Evolutionary conservation across 2,113 vertebrate species (phyloP).

Genomic region (Cyprinus carpio): DNA sequence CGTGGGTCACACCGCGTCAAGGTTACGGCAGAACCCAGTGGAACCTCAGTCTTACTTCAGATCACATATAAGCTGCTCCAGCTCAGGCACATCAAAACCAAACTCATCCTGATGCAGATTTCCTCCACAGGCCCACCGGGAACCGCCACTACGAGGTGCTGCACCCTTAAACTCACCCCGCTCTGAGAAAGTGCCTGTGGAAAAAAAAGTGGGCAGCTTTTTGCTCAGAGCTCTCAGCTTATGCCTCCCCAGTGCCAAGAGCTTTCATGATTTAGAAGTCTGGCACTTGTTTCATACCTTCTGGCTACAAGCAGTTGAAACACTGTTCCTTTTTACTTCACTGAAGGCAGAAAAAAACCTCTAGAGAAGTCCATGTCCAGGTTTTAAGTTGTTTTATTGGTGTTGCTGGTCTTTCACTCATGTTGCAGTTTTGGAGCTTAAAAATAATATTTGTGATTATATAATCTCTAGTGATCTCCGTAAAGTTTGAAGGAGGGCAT

Average conservation of each 20-base stretch:
- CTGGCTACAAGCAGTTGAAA: slow-evolving; percentile 75
- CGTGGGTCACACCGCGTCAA: slow-evolving; percentile 45
- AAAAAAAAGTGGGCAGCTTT: slow-evolving; percentile 75
- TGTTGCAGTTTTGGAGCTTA: slow-evolving; percentile 58
- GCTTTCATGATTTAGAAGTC: slow-evolving; percentile 80
- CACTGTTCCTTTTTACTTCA: slow-evolving; percentile 69
- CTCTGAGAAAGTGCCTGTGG: slow-evolving; percentile 65
- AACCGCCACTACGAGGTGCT: slow-evolving; percentile 70
- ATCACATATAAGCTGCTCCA: slow-evolving; percentile 46
- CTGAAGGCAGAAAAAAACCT: slow-evolving; percentile 71
- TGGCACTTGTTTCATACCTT: slow-evolving; percentile 74
- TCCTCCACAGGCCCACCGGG: slow-evolving; percentile 68
- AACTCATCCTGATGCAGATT: slow-evolving; percentile 61
- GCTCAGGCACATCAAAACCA: slow-evolving; percentile 53
- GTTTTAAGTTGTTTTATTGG: slow-evolving; percentile 55
- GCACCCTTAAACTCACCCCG: slow-evolving; percentile 60
- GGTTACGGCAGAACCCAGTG: slow-evolving; percentile 35
- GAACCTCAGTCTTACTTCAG: slow-evolving; percentile 40
- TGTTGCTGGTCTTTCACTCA: slow-evolving; percentile 56
- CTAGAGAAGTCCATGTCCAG: slow-evolving; percentile 70
- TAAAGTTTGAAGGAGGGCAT: slow-evolving; percentile 56
- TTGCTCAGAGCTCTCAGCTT: slow-evolving; percentile 75
- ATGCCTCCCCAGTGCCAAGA: slow-evolving; percentile 75
- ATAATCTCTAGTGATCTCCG: slow-evolving; percentile 67
- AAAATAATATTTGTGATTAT: slow-evolving; percentile 73